These are phyloP conservation scores for Progne subis DNA, from an alignment of 2,113 vertebrate genomes.

Conservation along the genomic window DNA sequence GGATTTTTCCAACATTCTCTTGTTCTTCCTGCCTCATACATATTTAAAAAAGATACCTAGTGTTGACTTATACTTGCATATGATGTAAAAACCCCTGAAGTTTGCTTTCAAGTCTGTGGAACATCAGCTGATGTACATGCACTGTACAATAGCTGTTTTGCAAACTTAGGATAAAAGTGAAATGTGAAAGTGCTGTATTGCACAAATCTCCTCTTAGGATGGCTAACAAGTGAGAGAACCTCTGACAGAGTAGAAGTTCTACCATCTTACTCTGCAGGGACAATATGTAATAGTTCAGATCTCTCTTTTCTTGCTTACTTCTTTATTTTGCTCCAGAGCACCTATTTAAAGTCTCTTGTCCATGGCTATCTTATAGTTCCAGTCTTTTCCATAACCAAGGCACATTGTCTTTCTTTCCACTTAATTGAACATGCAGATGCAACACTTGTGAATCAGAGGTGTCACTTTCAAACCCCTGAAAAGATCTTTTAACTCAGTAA, in stretches of 20 bases:
- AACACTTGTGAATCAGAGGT: background rate
- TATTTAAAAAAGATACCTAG: background rate
- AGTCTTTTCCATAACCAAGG: background rate
- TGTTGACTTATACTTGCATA: background rate
- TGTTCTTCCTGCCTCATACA: background rate
- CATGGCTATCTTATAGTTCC: background rate
- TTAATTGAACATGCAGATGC: background rate
- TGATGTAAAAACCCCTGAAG: background rate
- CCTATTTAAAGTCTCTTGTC: background rate
- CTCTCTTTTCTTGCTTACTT: background rate
- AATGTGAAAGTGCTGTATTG: background rate
- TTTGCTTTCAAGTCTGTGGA: background rate
- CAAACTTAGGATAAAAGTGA: background rate
- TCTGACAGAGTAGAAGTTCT: background rate
- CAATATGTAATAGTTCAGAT: background rate
- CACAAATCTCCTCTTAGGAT: background rate
- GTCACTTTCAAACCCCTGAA: background rate
- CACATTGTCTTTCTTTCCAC: background rate
- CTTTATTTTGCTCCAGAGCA: background rate
- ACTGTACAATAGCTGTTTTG: background rate
- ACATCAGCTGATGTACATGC: background rate
- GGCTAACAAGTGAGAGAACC: background rate
- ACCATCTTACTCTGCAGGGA: background rate
- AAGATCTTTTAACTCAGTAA: background rate
- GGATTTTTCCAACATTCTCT: background rate